phyloP scores from a whole-genome alignment of 2,888 invertebrate genomes.

The Xanthia icteritia region DNA sequence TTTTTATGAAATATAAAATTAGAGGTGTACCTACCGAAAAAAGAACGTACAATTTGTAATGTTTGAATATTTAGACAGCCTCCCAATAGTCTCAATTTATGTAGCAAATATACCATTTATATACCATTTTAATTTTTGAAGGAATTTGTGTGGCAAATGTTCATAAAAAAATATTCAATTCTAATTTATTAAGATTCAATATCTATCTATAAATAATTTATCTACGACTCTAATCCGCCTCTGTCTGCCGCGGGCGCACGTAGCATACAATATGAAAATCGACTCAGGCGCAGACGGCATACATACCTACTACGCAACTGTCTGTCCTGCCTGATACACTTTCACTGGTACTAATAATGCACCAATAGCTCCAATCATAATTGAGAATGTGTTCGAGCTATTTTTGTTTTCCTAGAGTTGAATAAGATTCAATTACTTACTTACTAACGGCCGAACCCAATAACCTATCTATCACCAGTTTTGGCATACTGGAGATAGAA shows the following conservation, averaged over 20 bases:
- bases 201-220: not conserved
- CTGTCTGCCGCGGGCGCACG: constrained; percentile 2
- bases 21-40: too few species aligned
- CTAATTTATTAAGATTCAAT: too few species aligned
- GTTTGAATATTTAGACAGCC: too few species aligned
- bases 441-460: not conserved
- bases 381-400: not conserved
- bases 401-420: not conserved
- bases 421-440: not conserved
- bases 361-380: constrained; percentile 32
- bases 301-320: constrained; percentile 62
- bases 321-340: constrained; percentile 69
- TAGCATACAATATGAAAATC: constrained; percentile 11
- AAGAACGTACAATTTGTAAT: too few species aligned
- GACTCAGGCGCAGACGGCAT: constrained; percentile 53
- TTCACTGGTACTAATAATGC: constrained; percentile 71
- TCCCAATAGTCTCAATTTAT: too few species aligned
- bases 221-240: constrained; percentile 7
- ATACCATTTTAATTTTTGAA: too few species aligned
- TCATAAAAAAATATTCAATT: too few species aligned
- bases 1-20: too few species aligned
- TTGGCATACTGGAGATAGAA: too few species aligned
- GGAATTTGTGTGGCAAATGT: too few species aligned
- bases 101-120: too few species aligned
- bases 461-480: too few species aligned